These are phyloP conservation scores for Aurelia aurita complex sp. Pacific DNA, from an alignment of 30 jellyfish, hydroid and myxozoan species.

Conservation along the genomic window DNA sequence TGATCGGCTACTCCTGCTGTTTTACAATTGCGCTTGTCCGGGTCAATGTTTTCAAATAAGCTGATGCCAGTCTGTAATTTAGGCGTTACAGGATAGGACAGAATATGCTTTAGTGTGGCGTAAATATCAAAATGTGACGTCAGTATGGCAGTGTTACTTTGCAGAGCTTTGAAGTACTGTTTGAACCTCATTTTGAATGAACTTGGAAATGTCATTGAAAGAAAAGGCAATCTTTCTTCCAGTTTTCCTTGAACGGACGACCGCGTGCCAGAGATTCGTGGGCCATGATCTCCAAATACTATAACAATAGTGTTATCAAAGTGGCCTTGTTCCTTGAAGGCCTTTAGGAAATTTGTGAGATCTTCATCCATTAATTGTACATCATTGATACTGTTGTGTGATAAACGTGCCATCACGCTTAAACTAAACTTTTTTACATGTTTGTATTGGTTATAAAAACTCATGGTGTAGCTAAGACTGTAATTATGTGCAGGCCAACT, in stretches of 20 bases:
- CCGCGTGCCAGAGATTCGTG: slow-evolving; percentile 35
- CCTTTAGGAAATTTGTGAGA: slow-evolving; percentile 10
- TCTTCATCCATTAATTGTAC: slow-evolving; percentile 50
- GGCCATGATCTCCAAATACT: slow-evolving; percentile 67
- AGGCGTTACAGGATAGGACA: slow-evolving; percentile 38
- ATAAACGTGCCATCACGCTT: slow-evolving; percentile 10
- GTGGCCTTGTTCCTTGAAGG: slow-evolving; percentile 13
- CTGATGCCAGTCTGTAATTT: slow-evolving; percentile 62
- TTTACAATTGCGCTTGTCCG: slow-evolving; percentile 53
- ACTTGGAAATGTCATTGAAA: slow-evolving; percentile 52
- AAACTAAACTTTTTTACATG: slow-evolving; percentile 36
- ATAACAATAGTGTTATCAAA: slow-evolving; percentile 52
- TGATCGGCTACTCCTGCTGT: slow-evolving; percentile 71
- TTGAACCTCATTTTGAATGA: slow-evolving; percentile 14
- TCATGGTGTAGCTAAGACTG: slow-evolving; percentile 20
- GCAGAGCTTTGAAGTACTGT: neutral
- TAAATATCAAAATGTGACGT: slow-evolving; percentile 73
- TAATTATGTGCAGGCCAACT: slow-evolving; percentile 14
- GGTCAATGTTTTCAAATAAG: slow-evolving; percentile 59
- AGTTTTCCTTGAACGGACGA: slow-evolving; percentile 47
- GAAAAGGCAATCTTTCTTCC: slow-evolving; percentile 66
- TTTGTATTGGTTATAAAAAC: slow-evolving; percentile 15
- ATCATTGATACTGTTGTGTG: slow-evolving; percentile 51
- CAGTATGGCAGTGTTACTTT: slow-evolving; percentile 13
- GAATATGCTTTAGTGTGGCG: slow-evolving; percentile 58